A percentile compares a stretch with the other conserved stretches of the same genome.
Evolutionary conservation across 1,140 invertebrate genomes (phyloP).

Genomic region (Sinella curviseta): DNA sequence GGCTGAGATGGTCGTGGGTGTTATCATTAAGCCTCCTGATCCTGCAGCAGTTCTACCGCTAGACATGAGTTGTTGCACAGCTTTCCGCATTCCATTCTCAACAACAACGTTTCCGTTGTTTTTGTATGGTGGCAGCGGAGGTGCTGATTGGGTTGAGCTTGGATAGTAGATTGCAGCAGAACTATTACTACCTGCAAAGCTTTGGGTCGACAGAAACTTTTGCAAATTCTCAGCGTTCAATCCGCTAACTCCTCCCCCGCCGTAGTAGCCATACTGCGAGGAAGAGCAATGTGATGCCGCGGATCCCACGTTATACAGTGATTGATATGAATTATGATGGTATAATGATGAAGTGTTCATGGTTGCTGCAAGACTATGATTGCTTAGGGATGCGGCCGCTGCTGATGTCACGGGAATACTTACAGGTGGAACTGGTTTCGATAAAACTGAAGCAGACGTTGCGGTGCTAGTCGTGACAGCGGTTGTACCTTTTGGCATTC

Average conservation of each 20-base stretch:
- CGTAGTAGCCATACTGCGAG: constrained; percentile 47
- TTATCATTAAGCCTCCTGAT: background rate
- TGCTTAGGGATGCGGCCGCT: constrained; percentile 14
- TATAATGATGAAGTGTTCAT: constrained; percentile 28
- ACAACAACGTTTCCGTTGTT: constrained; percentile 35
- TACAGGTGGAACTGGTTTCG: background rate
- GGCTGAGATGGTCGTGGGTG: background rate
- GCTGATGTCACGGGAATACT: background rate
- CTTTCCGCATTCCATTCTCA: constrained; percentile 49
- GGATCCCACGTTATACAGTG: constrained; percentile 43
- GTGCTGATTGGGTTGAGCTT: constrained; percentile 47
- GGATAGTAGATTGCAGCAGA: constrained; percentile 45
- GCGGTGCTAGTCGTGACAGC: background rate
- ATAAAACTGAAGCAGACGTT: background rate
- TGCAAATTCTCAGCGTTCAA: constrained; percentile 45
- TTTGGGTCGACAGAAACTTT: constrained; percentile 45
- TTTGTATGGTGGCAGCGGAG: constrained; percentile 47
- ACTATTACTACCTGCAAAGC: constrained; percentile 29
- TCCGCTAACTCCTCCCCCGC: constrained; percentile 12
- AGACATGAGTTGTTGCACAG: constrained; percentile 42
- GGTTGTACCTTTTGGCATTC: constrained; percentile 4
- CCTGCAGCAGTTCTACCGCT: constrained; percentile 7
- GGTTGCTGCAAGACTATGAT: constrained; percentile 27
- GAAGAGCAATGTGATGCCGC: constrained; percentile 43
- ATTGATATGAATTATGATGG: constrained; percentile 40